These are phyloP conservation scores for Orbicella faveolata DNA, from an alignment of 64 coral and sea anemone genomes.

Conservation along the genomic window DNA sequence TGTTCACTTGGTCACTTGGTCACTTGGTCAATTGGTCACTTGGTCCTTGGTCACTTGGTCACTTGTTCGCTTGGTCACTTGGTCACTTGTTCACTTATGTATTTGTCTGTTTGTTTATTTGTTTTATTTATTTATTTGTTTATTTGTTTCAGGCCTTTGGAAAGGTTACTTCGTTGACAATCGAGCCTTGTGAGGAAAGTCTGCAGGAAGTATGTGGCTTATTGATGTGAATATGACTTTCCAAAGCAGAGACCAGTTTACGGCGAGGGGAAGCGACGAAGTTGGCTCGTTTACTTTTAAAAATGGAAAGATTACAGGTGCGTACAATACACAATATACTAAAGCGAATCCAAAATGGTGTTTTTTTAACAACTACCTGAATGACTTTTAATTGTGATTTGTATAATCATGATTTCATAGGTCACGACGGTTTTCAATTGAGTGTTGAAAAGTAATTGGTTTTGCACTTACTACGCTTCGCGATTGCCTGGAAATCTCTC, in stretches of 20 bases:
- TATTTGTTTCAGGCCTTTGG: slow-evolving; percentile 38
- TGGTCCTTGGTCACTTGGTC: too few relatives aligned
- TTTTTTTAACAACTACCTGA: too few relatives aligned
- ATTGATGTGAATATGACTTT: slow-evolving; percentile 65
- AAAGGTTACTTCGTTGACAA: slow-evolving; percentile 65
- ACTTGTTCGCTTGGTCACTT: too few relatives aligned
- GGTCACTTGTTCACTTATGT: background rate
- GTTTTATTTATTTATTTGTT: background rate
- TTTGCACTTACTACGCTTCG: too few relatives aligned
- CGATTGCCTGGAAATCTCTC: too few relatives aligned
- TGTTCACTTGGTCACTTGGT: too few relatives aligned
- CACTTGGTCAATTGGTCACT: too few relatives aligned
- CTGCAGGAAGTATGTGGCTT: slow-evolving; percentile 60
- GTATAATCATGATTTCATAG: too few relatives aligned
- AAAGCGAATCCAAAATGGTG: too few relatives aligned
- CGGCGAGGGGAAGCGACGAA: slow-evolving; percentile 34
- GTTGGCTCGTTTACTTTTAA: slow-evolving; percentile 52
- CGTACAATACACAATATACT: background rate
- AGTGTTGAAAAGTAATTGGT: too few relatives aligned
- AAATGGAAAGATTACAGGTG: slow-evolving; percentile 47
- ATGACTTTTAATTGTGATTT: too few relatives aligned
- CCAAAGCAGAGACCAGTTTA: slow-evolving; percentile 51
- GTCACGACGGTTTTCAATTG: too few relatives aligned
- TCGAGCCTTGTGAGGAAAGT: background rate
- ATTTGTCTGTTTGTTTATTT: background rate